Conservation (phyloP, 1,140 invertebrate genomes). For the Diploscapter pachys region DNA sequence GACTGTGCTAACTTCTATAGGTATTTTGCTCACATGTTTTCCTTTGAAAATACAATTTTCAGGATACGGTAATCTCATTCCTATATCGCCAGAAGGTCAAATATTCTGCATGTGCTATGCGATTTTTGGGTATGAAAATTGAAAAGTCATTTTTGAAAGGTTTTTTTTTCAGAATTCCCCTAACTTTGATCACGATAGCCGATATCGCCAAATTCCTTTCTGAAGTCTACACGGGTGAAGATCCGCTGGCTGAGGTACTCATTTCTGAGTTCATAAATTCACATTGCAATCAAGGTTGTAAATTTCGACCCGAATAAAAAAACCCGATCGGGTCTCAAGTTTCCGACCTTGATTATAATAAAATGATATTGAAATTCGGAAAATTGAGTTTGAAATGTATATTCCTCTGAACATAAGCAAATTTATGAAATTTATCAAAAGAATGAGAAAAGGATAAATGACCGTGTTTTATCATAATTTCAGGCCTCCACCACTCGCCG, state of each 20-base stretch:
- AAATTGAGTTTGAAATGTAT: too few species aligned
- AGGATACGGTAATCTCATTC: conserved; percentile 28
- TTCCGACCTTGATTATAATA: too few species aligned
- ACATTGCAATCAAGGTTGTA: not conserved
- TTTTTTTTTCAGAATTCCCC: conserved; percentile 18
- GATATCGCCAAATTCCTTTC: conserved; percentile 23
- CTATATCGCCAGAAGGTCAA: conserved; percentile 15
- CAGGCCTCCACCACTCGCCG: not conserved
- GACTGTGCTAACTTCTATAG: conserved; percentile 26
- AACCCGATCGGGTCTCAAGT: too few species aligned
- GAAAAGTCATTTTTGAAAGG: not conserved
- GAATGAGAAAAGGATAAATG: not conserved
- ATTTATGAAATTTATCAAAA: not conserved
- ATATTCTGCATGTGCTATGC: conserved; percentile 31
- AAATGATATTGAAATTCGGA: too few species aligned
- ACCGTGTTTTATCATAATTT: not conserved
- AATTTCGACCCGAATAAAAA: not conserved
- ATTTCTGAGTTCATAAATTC: not conserved
- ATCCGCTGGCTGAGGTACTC: conserved; percentile 21
- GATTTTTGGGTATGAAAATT: conserved; percentile 18
- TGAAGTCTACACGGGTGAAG: conserved; percentile 9
- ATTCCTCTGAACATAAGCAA: too few species aligned
- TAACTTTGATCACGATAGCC: conserved; percentile 23
- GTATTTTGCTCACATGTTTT: not conserved
- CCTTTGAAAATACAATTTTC: not conserved